Evolutionary conservation across 2,797 vertebrate species (phyloP), one percentile per base, ranked within the genome.

Genomic region (Mormyrops boulengeri): DNA sequence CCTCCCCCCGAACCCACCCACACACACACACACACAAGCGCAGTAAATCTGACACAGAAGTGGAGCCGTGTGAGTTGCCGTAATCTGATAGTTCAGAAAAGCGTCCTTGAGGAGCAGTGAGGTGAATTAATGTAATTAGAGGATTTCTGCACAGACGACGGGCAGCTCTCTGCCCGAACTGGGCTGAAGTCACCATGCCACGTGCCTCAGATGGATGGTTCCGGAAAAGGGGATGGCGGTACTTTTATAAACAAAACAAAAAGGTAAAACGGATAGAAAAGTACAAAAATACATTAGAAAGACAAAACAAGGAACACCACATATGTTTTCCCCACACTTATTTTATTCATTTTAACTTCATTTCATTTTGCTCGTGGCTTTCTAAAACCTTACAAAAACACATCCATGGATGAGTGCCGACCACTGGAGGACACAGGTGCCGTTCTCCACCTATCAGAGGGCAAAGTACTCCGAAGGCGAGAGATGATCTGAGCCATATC

Each of bases 91-190:
- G 26, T 7, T 49, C 47, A 4, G 84, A 30, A 86, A 49, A 30
- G 84, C 22, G 49, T 86, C 22, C 47, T 86, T 53, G 49, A 86
- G 84, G 47, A 86, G 22, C 49, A 30, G 49, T 52, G 50, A 53
- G 73, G 73, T 80, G 84, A 53, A 52, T 86, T 30, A 86, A 50
- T 86, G 84, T 86, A 52, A 86, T 86, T 86, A 50, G 50, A 86
- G 84, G 84, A 86, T 86, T 86, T 86, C 84, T 22, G 26, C 84
- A 30, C 84, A 52, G 84, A 30, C 4, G 82, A 49, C 50, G 84
- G 84, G 49, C n/a, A 86, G 84, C n/a, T 11, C 49, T 9, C 47
- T n/a, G 17, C 22, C 82, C 38, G 82, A 19, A 26, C 49, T 47
- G 14, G 22, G 47, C 49, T 53, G 3, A 53, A 30, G 53, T 86